Evolutionary conservation across 2,113 vertebrate genomes (phyloP).

Genomic region (Macaca fascicularis): T2T-MFA8v1.1 NC_088384.1:9537501-9538000

Average conservation of each 20-base stretch:
- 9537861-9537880: too few species aligned
- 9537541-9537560: background rate
- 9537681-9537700: background rate
- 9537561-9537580: background rate
- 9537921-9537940: too few species aligned
- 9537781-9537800: background rate
- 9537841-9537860: too few species aligned
- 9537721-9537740: background rate
- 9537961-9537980: too few species aligned
- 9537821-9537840: too few species aligned
- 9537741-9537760: conserved; percentile 7
- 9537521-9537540: conserved; percentile 2
- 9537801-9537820: too few species aligned
- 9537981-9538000: too few species aligned
- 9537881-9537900: too few species aligned
- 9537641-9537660: background rate
- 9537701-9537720: background rate
- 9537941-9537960: too few species aligned
- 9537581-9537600: background rate
- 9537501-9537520: background rate
- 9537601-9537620: conserved; percentile 1
- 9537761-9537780: background rate
- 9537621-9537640: background rate
- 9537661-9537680: background rate
- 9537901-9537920: too few species aligned